A percentile compares a stretch with the other conserved stretches of the same genome.
Evolutionary conservation across 2,113 vertebrate genomes (phyloP).

Genomic region (Bettongia penicillata): DNA sequence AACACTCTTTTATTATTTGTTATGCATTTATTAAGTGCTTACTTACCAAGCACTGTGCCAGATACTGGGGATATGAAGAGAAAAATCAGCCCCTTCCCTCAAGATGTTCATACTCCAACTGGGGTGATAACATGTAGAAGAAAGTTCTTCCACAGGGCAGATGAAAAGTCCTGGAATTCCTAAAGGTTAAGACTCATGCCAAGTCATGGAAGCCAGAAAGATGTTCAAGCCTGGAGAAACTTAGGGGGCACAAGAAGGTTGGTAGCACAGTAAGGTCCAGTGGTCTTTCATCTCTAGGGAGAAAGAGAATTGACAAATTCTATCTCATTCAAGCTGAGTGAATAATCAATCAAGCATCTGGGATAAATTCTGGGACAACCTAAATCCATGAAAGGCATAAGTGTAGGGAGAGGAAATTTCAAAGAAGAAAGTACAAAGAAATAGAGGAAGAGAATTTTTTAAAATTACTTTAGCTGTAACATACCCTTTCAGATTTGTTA

Average conservation of each 20-base stretch:
- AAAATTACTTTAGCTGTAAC: neutral
- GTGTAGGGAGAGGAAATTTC: neutral
- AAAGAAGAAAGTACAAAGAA: neutral
- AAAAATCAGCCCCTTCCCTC: neutral
- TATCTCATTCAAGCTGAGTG: too few species aligned
- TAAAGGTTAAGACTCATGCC: neutral
- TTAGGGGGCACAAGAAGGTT: neutral
- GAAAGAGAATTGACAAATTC: neutral
- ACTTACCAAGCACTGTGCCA: neutral
- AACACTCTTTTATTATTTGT: neutral
- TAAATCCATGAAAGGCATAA: neutral
- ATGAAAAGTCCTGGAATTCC: neutral
- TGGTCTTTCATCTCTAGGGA: neutral
- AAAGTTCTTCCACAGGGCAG: neutral
- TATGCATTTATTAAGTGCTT: neutral
- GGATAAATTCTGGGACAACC: neutral
- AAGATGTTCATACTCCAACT: neutral
- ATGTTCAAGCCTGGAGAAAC: neutral
- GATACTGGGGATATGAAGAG: neutral
- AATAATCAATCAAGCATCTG: too few species aligned
- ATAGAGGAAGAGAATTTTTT: neutral
- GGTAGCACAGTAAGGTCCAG: neutral
- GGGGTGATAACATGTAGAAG: neutral
- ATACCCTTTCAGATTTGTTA: neutral
- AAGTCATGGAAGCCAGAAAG: neutral